Evolutionary conservation across 1,140 invertebrate genomes (phyloP).

Genomic region (Aphidius gifuensis): DNA sequence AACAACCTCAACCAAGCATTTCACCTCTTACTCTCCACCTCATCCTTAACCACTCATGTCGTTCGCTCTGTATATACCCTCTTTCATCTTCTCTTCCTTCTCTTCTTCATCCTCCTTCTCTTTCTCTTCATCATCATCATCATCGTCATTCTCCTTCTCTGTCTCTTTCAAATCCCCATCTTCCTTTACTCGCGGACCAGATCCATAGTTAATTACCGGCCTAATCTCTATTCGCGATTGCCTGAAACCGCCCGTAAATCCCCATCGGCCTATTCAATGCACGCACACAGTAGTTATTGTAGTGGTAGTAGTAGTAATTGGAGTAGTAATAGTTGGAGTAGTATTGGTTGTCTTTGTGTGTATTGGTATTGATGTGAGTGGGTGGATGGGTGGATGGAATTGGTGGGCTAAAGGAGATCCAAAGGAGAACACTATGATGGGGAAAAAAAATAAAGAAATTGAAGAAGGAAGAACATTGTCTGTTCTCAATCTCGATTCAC

Average conservation of each 20-base stretch:
- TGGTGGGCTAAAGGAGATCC: too few relatives aligned
- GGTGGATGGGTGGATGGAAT: too few relatives aligned
- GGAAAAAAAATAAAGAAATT: too few relatives aligned
- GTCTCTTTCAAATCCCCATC: slow-evolving; percentile 24
- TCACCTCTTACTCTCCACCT: slow-evolving; percentile 20
- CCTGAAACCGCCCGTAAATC: slow-evolving; percentile 57
- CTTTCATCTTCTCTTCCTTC: too few relatives aligned
- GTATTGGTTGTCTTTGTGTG: too few relatives aligned
- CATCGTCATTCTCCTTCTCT: neutral
- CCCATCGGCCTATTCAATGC: slow-evolving; percentile 48
- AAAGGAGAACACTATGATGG: too few relatives aligned
- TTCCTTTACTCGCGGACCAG: slow-evolving; percentile 43
- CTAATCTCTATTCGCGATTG: slow-evolving; percentile 57
- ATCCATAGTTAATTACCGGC: slow-evolving; percentile 57
- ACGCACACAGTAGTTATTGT: slow-evolving; percentile 28
- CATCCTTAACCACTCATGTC: neutral
- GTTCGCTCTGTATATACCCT: too few relatives aligned
- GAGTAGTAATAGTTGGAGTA: too few relatives aligned
- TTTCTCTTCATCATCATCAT: neutral
- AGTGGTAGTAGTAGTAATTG: too few relatives aligned
- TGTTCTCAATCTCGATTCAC: too few relatives aligned
- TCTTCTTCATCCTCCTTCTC: neutral
- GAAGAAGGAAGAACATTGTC: too few relatives aligned
- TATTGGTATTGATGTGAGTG: too few relatives aligned
- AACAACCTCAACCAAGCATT: slow-evolving; percentile 25